These are phyloP conservation scores for Channa striata DNA, from an alignment of 2,797 vertebrate species.

Conservation along the genomic window DNA sequence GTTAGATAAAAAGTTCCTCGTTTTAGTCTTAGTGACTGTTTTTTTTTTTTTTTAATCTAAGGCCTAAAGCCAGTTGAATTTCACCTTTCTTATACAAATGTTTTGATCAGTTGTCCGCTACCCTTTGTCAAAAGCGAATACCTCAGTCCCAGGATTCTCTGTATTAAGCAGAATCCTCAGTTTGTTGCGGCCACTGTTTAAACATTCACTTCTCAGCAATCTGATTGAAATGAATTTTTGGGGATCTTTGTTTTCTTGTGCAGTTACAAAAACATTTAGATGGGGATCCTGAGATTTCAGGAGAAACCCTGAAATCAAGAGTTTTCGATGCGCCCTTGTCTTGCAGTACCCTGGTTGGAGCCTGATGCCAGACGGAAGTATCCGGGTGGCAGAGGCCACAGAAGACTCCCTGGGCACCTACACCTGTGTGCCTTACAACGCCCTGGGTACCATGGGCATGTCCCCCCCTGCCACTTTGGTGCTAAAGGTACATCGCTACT, in stretches of 20 bases:
- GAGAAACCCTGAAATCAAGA: conserved; percentile 11
- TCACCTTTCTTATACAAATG: no score
- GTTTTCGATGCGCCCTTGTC: conserved; percentile 29
- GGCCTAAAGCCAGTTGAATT: no score
- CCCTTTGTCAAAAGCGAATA: no score
- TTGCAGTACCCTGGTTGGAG: conserved; percentile 95
- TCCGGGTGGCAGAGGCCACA: conserved; percentile 97
- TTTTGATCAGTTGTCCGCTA: no score
- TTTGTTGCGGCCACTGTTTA: not conserved
- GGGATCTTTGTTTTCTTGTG: conserved; percentile 18
- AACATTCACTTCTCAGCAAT: not conserved
- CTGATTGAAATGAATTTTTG: conserved; percentile 5
- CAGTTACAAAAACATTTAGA: conserved; percentile 30
- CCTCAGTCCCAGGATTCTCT: no score
- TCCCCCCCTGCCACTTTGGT: conserved; percentile 98
- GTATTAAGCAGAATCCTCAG: no score
- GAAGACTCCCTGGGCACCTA: conserved; percentile 99
- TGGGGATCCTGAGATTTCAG: conserved; percentile 20
- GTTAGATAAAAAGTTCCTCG: no score
- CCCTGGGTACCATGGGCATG: conserved; percentile 99
- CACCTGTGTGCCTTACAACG: conserved; percentile 99
- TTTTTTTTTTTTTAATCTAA: no score
- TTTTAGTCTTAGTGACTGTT: no score
- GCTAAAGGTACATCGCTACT: conserved; percentile 91
- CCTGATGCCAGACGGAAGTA: conserved; percentile 95